phyloP scores from a whole-genome alignment of 2,797 vertebrate genomes.

The Hoplostethus mediterraneus region DNA sequence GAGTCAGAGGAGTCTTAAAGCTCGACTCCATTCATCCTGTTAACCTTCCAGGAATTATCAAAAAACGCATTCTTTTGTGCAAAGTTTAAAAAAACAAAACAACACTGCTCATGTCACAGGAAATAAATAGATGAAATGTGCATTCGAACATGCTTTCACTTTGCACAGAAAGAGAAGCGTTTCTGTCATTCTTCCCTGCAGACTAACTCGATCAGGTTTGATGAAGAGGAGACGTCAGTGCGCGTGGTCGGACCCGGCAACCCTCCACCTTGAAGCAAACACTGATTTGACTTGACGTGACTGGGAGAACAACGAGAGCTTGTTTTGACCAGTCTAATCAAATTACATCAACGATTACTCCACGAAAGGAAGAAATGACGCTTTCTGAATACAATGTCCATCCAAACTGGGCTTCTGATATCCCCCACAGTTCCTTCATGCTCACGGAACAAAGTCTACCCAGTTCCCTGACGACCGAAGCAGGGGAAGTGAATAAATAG shows the following conservation, averaged over 20 bases:
- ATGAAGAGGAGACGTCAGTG: not conserved
- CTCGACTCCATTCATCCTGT: not conserved
- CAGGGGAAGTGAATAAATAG: constrained; percentile 35
- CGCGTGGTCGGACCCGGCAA: constrained; percentile 2
- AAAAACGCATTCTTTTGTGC: constrained; percentile 47
- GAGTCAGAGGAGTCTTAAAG: constrained; percentile 1
- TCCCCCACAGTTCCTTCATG: constrained; percentile 53
- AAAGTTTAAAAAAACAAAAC: not conserved
- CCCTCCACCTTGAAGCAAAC: constrained; percentile 33
- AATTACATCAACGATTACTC: constrained; percentile 51
- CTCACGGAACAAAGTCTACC: constrained; percentile 50
- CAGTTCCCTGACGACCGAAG: constrained; percentile 32
- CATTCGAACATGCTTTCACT: constrained; percentile 39
- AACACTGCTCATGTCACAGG: constrained; percentile 13
- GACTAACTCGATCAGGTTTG: not conserved
- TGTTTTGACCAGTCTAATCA: constrained; percentile 38
- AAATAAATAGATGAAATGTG: constrained; percentile 48
- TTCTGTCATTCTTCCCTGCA: constrained; percentile 54
- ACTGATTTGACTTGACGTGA: constrained; percentile 35
- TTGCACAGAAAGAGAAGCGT: constrained; percentile 25
- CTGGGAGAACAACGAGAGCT: constrained; percentile 14
- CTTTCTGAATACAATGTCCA: constrained; percentile 29
- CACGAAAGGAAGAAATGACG: constrained; percentile 23
- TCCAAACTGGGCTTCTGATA: constrained; percentile 26
- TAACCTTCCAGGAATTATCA: constrained; percentile 43